Conservation (phyloP, 2,113 vertebrate genomes). For the Ascaphus truei region DNA sequence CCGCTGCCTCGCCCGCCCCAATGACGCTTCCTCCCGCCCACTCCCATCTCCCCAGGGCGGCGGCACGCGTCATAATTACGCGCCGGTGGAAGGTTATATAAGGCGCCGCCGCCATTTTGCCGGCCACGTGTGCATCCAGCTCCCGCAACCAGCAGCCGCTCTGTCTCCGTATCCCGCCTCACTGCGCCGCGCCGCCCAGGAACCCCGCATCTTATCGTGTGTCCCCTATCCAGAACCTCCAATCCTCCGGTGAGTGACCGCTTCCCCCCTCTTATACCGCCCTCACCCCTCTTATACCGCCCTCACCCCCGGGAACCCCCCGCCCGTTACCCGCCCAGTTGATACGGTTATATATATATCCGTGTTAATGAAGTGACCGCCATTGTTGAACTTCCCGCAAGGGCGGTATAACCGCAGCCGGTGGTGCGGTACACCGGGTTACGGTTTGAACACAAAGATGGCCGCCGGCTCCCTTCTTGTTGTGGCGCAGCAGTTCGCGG, state of each 20-base stretch:
- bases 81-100: background rate
- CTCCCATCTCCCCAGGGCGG: background rate
- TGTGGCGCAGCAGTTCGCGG: slow-evolving; percentile 36
- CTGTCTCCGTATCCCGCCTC: background rate
- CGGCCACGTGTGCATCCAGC: slow-evolving; percentile 5
- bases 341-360: too few relatives aligned
- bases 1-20: background rate
- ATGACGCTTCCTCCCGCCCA: background rate
- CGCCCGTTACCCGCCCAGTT: background rate
- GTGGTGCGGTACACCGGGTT: background rate
- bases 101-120: background rate
- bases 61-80: background rate
- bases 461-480: slow-evolving; percentile 18
- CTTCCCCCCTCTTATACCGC: too few relatives aligned
- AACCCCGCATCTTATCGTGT: slow-evolving; percentile 90
- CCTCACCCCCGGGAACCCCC: too few relatives aligned
- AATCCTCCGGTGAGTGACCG: slow-evolving; percentile 84
- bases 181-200: slow-evolving; percentile 57
- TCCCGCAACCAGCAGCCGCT: too few relatives aligned
- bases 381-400: background rate
- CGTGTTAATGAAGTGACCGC: background rate
- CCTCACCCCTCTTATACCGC: too few relatives aligned
- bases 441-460: slow-evolving; percentile 12
- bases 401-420: background rate
- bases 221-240: slow-evolving; percentile 97